Percentiles rank a stretch among this genome's conserved stretches.
These are phyloP conservation scores for Hirundichthys speculiger DNA, from an alignment of 2,113 vertebrate species.

Conservation along the genomic window DNA sequence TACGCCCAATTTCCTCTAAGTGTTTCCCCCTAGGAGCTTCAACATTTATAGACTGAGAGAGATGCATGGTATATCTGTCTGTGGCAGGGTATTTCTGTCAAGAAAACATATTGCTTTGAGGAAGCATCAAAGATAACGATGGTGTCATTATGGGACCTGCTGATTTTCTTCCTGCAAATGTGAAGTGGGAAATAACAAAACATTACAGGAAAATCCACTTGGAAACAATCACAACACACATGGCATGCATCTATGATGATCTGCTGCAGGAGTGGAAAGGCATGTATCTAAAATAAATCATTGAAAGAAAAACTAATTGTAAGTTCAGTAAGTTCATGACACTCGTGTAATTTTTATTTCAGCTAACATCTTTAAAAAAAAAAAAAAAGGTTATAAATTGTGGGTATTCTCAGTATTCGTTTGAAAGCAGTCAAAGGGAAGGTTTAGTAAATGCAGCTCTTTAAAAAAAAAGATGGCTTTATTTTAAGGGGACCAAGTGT, in stretches of 20 bases:
- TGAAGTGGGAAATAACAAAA: constrained; percentile 39
- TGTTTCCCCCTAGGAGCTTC: constrained; percentile 35
- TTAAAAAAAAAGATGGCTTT: no score
- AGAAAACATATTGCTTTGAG: constrained; percentile 48
- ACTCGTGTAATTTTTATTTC: no score
- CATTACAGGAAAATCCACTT: constrained; percentile 26
- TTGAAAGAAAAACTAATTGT: background rate
- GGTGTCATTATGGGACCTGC: constrained; percentile 48
- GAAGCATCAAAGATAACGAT: constrained; percentile 54
- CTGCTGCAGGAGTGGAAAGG: background rate
- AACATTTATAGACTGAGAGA: constrained; percentile 42
- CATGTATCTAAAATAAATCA: background rate
- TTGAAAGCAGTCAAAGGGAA: no score
- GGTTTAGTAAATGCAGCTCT: no score
- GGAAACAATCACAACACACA: constrained; percentile 18
- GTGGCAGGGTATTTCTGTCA: constrained; percentile 48
- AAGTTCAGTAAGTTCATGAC: no score
- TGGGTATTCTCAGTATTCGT: no score
- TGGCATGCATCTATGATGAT: background rate
- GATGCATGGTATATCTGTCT: constrained; percentile 32
- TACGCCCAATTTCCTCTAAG: constrained; percentile 53
- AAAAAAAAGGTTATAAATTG: no score
- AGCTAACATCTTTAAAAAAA: no score
- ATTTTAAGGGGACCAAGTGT: no score
- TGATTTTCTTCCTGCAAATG: constrained; percentile 36